Evolutionary conservation across 1,140 invertebrate genomes (phyloP), one percentile per base, ranked within the genome.

Genomic region (Cyrtorhinus lividipennis): DNA sequence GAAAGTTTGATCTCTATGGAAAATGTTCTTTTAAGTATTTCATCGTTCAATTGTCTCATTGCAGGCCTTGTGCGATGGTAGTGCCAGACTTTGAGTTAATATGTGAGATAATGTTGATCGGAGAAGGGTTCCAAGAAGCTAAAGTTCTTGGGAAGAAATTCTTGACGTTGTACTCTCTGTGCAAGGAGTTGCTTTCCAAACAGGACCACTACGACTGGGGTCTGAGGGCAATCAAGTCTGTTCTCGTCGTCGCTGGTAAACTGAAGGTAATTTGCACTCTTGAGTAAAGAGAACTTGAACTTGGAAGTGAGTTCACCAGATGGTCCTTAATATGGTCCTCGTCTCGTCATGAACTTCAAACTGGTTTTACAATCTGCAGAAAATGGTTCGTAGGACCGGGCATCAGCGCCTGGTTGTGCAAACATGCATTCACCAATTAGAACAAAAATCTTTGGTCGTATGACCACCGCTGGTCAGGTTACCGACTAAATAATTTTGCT

Each of bases 21-120:
- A n/a, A n/a, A n/a, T n/a, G n/a, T n/a, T n/a, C n/a, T n/a, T n/a
- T n/a, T n/a, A n/a, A n/a, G n/a, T n/a, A n/a, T n/a, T n/a, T n/a
- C n/a, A n/a, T n/a, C n/a, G n/a, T 8, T 44, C 38, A 44, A 44
- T 44, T 44, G 8, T 44, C 8, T 56, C 22, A 8, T 68, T 77
- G 73, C 71, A 82, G 92, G 73, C 92, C 92, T 1, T 95, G 91
- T 73, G 92, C 92, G 27, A 95, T 95, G 92, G 90, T 94, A 2
- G 91, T 94, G 1, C 91, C 92, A 0, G 91, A 95, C 74, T 90
- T 92, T 74, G 90, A 91, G 69, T 73, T 95, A 67, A 95, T 95
- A 72, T 91, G 88, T 73, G 91, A 95, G 77, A 94, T 94, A 70
- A 93, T 93, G 88, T 81, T 95, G 73, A 89, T 94, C 1, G 89